Evolutionary conservation across 2,888 invertebrate species (phyloP), one percentile per base, ranked within the genome.

Genomic region (Lordiphosa fenestrarum): DNA sequence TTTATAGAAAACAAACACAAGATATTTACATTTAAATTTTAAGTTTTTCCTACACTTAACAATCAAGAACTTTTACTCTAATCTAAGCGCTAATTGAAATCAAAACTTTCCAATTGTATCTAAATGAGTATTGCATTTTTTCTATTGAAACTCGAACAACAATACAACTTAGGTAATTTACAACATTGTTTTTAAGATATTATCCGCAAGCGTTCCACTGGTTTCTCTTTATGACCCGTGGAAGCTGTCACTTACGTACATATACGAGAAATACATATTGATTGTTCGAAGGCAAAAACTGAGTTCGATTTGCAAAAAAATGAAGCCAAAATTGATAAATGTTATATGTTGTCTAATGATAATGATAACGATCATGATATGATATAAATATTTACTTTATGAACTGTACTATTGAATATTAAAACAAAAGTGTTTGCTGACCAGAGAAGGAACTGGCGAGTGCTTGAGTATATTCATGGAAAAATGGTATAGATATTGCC

Each of bases 261-360:
- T 52, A 51, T 46, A 39, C 44, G 35, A 35, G 25, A 30, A 42
- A 53, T 44, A 58, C 52, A 42, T 53, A 62, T 49, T 3, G 19
- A 53, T 38, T 33, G 49, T 46, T 50, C 38, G 36, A 47, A 50
- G 25, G 50, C 19, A 41, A 55, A 64, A 68, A 66, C 41, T 53
- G 54, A 65, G 58, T 60, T 71, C 60, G 49, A 49, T 53, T 67
- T 57, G 65, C 49, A 60, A 55, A 58, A 60, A 30, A 69, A 66
- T 53, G 67, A 85, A 68, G 85, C 78, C 85, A 80, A 80, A 78
- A 70, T 78, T 82, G 46, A 69, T 75, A 41, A 70, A 72, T 66
- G 60, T 78, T 82, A 65, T 69, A 67, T 57, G 57, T 64, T 64
- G 52, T 41, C 55, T 39, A 42, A 55, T 52, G 65, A 63, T 64